Conservation (phyloP, 2,888 invertebrate species). For the Ametastegia equiseti region DNA sequence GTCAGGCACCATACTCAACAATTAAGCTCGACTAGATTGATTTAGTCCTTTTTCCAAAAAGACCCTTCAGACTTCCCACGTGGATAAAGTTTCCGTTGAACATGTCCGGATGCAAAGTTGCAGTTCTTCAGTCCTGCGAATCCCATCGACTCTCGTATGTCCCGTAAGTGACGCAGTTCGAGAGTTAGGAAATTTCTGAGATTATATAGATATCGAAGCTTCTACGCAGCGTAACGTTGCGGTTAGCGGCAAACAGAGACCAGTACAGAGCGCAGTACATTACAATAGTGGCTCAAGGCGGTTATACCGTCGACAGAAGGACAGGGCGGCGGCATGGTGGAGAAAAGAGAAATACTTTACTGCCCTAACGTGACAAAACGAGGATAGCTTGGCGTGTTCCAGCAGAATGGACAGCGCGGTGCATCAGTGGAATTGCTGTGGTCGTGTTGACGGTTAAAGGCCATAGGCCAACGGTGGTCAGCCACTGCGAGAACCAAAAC, state of each 20-base stretch:
- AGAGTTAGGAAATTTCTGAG: constrained; percentile 17
- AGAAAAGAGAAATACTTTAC: constrained; percentile 44
- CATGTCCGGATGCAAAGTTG: neutral
- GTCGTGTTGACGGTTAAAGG: constrained; percentile 30
- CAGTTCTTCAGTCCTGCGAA: constrained; percentile 19
- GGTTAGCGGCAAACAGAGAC: constrained; percentile 15
- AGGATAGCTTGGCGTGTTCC: constrained; percentile 17
- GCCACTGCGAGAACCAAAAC: constrained; percentile 24
- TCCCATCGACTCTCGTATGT: constrained; percentile 11
- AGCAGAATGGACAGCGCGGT: constrained; percentile 35
- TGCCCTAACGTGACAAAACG: constrained; percentile 42
- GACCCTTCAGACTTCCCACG: neutral
- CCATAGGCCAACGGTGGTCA: constrained; percentile 26
- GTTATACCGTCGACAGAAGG: constrained; percentile 35
- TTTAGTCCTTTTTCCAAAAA: too few species aligned
- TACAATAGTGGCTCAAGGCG: constrained; percentile 24
- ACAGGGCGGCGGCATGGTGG: constrained; percentile 15
- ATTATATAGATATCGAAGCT: constrained; percentile 32
- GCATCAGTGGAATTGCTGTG: constrained; percentile 40
- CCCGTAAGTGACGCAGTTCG: constrained; percentile 25
- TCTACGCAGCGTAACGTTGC: constrained; percentile 1
- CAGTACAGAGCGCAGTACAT: constrained; percentile 8
- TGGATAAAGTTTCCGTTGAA: neutral
- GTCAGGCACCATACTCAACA: too few species aligned
- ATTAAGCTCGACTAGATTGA: too few species aligned